Evolutionary conservation across 1,140 invertebrate genomes (phyloP).

Genomic region (Macrobrachium nipponense): DNA sequence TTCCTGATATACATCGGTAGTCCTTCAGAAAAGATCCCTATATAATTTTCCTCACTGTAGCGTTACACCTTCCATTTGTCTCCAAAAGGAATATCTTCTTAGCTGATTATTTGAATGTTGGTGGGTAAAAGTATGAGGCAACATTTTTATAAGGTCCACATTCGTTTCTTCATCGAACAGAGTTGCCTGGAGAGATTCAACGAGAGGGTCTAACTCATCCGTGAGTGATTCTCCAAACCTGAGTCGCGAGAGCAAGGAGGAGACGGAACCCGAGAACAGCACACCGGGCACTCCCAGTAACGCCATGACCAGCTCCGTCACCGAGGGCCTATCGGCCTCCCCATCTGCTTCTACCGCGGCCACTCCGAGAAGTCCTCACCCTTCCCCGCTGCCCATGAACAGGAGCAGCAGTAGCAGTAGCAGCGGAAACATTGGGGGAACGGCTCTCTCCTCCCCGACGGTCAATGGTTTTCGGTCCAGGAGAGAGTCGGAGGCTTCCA

Average conservation of each 20-base stretch:
- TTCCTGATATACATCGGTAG: too few species aligned
- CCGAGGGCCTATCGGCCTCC: background rate
- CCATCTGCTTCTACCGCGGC: background rate
- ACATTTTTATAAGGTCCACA: background rate
- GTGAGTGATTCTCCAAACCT: slow-evolving; percentile 53
- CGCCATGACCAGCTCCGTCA: background rate
- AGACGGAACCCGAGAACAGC: background rate
- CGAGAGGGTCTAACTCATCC: slow-evolving; percentile 42
- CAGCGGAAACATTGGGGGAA: background rate
- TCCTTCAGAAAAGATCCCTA: too few species aligned
- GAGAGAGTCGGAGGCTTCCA: slow-evolving; percentile 41
- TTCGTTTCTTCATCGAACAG: background rate
- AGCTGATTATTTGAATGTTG: background rate
- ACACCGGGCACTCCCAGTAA: slow-evolving; percentile 7
- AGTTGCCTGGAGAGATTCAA: slow-evolving; percentile 49
- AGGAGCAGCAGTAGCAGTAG: slow-evolving; percentile 43
- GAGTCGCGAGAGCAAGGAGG: slow-evolving; percentile 36
- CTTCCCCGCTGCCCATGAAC: slow-evolving; percentile 38
- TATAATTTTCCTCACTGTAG: too few species aligned
- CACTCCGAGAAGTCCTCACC: slow-evolving; percentile 23
- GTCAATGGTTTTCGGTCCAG: slow-evolving; percentile 45
- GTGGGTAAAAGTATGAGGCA: too few species aligned
- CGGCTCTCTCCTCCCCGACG: slow-evolving; percentile 16
- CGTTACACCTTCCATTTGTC: too few species aligned
- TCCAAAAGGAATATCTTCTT: background rate